phyloP scores from a whole-genome alignment of 1,140 invertebrate genomes.

The Sarcophaga peregrina region DNA sequence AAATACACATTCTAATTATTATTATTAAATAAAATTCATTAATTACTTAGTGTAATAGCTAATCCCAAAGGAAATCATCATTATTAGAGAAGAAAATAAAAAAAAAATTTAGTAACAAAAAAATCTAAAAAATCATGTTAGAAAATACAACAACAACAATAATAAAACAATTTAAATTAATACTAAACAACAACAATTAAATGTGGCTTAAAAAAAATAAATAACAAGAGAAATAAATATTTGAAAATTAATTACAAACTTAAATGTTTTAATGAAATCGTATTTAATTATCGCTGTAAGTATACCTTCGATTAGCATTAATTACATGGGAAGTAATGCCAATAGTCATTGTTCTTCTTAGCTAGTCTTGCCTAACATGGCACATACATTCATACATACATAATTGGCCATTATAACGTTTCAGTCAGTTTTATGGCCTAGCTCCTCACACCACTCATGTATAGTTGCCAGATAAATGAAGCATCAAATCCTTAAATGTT shows the following conservation, averaged over 20 bases:
- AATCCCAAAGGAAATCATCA: neutral
- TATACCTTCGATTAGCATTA: too few relatives aligned
- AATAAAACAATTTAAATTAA: neutral
- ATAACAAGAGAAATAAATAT: neutral
- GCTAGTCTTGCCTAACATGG: too few relatives aligned
- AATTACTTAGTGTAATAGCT: neutral
- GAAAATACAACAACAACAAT: neutral
- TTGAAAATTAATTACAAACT: neutral
- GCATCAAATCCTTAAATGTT: too few relatives aligned
- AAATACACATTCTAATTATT: too few relatives aligned
- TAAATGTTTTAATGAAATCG: neutral
- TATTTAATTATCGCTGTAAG: too few relatives aligned
- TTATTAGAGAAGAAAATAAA: neutral
- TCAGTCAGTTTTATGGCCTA: too few relatives aligned
- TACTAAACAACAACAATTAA: neutral
- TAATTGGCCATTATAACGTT: too few relatives aligned
- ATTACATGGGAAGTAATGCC: too few relatives aligned
- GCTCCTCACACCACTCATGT: too few relatives aligned
- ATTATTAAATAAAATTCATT: neutral
- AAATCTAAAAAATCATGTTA: neutral
- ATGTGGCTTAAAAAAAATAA: constrained; percentile 8
- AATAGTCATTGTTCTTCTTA: too few relatives aligned
- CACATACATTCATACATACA: too few relatives aligned
- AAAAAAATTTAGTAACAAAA: neutral
- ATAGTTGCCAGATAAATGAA: too few relatives aligned